A percentile compares a stretch with the other conserved stretches of the same genome.
These are phyloP conservation scores for Amiota mariae DNA, from an alignment of 2,888 invertebrate genomes.

Conservation along the genomic window DNA sequence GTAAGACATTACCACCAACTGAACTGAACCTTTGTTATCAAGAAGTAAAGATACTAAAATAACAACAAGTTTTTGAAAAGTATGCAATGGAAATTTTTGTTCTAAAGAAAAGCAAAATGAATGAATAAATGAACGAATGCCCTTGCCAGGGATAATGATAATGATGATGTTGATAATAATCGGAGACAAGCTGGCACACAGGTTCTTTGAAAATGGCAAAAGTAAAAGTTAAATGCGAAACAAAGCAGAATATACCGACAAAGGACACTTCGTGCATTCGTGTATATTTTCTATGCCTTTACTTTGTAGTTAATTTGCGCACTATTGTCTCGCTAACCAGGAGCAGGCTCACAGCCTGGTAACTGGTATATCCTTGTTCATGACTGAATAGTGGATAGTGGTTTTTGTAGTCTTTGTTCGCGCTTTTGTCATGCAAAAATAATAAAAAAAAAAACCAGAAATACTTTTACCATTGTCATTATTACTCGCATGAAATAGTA, in stretches of 20 bases:
- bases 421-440: slow-evolving; percentile 39
- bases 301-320: slow-evolving; percentile 64
- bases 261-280: too few relatives aligned
- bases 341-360: neutral
- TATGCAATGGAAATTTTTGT: neutral
- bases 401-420: slow-evolving; percentile 25
- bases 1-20: slow-evolving; percentile 21
- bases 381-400: slow-evolving; percentile 31
- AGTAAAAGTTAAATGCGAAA: too few relatives aligned
- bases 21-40: too few relatives aligned
- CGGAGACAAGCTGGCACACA: too few relatives aligned
- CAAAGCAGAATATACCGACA: too few relatives aligned
- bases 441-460: slow-evolving; percentile 19
- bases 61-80: neutral
- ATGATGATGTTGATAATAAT: too few relatives aligned
- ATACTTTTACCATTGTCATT: slow-evolving; percentile 36
- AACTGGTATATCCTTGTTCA: slow-evolving; percentile 23
- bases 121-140: too few relatives aligned
- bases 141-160: too few relatives aligned
- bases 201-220: too few relatives aligned
- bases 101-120: too few relatives aligned
- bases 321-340: slow-evolving; percentile 55
- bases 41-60: neutral
- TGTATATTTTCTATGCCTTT: slow-evolving; percentile 39
- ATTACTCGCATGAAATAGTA: slow-evolving; percentile 10